These are phyloP conservation scores for Hyposoter dolosus DNA, from an alignment of 2,888 invertebrate genomes.

Conservation along the genomic window DNA sequence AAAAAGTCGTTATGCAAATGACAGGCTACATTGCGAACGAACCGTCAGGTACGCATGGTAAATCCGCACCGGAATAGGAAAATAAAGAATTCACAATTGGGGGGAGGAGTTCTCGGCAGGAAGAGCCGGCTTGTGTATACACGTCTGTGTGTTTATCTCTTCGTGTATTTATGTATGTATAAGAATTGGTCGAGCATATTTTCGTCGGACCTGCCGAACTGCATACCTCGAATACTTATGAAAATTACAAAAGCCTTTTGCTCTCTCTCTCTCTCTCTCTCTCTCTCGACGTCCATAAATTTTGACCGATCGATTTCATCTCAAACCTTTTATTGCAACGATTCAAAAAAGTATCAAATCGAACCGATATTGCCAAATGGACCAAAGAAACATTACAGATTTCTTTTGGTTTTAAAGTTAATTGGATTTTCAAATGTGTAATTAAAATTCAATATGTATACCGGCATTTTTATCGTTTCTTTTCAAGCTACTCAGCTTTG, in stretches of 20 bases:
- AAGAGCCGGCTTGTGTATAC: constrained; percentile 19
- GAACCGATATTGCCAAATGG: not conserved
- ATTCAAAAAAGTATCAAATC: not conserved
- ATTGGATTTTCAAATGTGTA: not conserved
- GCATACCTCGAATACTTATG: constrained; percentile 64
- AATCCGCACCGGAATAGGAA: constrained; percentile 72
- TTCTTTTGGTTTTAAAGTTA: not conserved
- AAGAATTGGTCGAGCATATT: constrained; percentile 36
- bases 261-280: not conserved
- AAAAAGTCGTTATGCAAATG: constrained; percentile 83
- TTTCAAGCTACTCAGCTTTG: not conserved
- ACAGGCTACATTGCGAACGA: constrained; percentile 67
- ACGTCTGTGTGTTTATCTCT: not conserved
- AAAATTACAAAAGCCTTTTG: constrained; percentile 43
- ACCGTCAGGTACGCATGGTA: constrained; percentile 72
- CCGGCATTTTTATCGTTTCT: not conserved
- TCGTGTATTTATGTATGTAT: not conserved
- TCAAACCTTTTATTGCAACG: not conserved
- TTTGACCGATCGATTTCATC: constrained; percentile 48
- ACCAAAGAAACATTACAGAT: not conserved
- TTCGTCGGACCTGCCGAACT: constrained; percentile 55
- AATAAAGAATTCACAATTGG: constrained; percentile 64
- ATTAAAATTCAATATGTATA: not conserved
- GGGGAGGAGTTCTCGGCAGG: constrained; percentile 45
- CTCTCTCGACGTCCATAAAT: constrained; percentile 39